Percentiles rank a stretch among this genome's conserved stretches.
Conservation (phyloP, 2,113 vertebrate species). For the Chitala chitala region DNA sequence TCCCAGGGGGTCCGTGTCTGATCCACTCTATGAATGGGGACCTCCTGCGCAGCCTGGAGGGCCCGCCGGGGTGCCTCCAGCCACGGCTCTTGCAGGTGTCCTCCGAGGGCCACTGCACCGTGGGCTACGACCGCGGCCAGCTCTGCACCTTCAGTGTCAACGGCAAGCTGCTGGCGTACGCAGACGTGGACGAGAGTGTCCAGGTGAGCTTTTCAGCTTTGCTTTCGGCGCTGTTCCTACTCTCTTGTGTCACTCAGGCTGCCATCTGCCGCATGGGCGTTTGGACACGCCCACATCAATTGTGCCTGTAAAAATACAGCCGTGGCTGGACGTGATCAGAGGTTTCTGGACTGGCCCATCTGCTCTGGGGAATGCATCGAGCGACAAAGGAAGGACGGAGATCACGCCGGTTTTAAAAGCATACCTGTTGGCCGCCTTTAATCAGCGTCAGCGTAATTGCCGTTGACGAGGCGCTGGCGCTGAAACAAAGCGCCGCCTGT, state of each 20-base stretch:
- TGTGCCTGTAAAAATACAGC: no score
- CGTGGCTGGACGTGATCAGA: no score
- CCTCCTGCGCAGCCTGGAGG: slow-evolving; percentile 84
- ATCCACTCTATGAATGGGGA: slow-evolving; percentile 99
- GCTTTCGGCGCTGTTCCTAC: no score
- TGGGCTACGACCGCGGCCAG: slow-evolving; percentile 86
- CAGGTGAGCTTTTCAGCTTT: slow-evolving; percentile 59
- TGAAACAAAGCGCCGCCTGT: no score
- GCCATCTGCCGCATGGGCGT: no score
- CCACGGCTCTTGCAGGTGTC: slow-evolving; percentile 87
- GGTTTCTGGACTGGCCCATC: not conserved
- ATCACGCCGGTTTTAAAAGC: no score
- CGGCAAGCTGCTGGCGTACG: slow-evolving; percentile 79
- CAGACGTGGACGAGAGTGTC: slow-evolving; percentile 82
- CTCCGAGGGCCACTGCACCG: slow-evolving; percentile 84
- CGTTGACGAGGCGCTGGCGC: no score
- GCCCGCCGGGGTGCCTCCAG: slow-evolving; percentile 65
- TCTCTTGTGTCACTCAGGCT: no score
- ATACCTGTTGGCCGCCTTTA: no score
- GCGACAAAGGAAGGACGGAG: no score
- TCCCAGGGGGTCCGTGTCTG: slow-evolving; percentile 89
- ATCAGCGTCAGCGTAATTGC: no score
- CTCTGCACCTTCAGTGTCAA: slow-evolving; percentile 92
- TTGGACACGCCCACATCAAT: no score
- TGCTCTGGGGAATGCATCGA: not conserved